These are phyloP conservation scores for Catocala fraxini DNA, from an alignment of 2,888 invertebrate species.

Conservation along the genomic window DNA sequence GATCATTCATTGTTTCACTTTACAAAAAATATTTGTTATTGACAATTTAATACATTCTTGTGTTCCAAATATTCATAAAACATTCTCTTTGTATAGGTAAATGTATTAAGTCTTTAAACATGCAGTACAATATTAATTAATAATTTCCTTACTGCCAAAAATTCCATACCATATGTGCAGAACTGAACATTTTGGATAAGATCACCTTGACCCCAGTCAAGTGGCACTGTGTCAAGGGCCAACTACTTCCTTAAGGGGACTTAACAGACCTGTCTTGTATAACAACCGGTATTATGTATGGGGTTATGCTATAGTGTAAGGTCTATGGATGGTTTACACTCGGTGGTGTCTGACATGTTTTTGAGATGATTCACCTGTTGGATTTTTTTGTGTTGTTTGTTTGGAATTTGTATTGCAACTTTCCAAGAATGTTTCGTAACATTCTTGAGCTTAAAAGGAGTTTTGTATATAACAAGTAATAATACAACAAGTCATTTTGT, in stretches of 20 bases:
- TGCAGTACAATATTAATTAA: not conserved
- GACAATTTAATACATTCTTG: too few relatives aligned
- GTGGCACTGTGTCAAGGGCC: constrained; percentile 60
- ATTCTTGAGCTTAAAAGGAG: constrained; percentile 2
- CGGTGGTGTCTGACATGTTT: constrained; percentile 3
- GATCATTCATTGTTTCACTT: too few relatives aligned
- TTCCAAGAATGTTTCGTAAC: not conserved
- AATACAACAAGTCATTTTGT: constrained; percentile 18
- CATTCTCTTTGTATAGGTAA: too few relatives aligned
- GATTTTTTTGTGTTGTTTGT: not conserved
- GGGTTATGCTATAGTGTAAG: constrained; percentile 23
- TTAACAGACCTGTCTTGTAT: constrained; percentile 40
- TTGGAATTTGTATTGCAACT: not conserved
- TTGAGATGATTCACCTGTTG: constrained; percentile 2
- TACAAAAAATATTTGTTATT: too few relatives aligned
- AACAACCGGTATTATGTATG: constrained; percentile 29
- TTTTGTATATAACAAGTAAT: too few relatives aligned
- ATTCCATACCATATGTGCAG: constrained; percentile 18
- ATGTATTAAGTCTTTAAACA: too few relatives aligned
- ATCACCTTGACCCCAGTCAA: constrained; percentile 54
- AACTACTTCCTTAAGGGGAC: constrained; percentile 50
- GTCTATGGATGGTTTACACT: constrained; percentile 3
- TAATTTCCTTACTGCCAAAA: constrained; percentile 4
- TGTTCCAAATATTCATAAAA: too few relatives aligned
- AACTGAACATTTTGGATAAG: constrained; percentile 46